These are phyloP conservation scores for Tribolium castaneum DNA, from an alignment of 1,140 invertebrate genomes.

Conservation along the genomic window DNA sequence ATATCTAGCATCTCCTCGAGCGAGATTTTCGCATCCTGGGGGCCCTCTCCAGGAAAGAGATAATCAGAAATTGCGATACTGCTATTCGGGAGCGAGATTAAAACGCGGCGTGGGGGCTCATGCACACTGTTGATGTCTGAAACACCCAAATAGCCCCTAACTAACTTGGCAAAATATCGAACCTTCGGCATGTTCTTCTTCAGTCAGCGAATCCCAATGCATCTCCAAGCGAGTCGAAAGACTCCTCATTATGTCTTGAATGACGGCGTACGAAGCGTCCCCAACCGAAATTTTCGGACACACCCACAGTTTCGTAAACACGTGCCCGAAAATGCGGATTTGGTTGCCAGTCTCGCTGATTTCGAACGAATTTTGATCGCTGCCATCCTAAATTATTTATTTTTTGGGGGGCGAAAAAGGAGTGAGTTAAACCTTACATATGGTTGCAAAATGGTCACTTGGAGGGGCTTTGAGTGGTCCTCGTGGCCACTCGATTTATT, in stretches of 20 bases:
- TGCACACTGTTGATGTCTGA: constrained; percentile 77
- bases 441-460: constrained; percentile 72
- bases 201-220: constrained; percentile 86
- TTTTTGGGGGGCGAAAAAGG: constrained; percentile 19
- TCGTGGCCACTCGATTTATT: constrained; percentile 60
- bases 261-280: constrained; percentile 75
- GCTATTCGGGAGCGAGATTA: constrained; percentile 74
- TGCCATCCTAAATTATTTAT: constrained; percentile 15
- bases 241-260: constrained; percentile 83
- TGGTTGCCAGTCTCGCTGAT: constrained; percentile 61
- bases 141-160: constrained; percentile 43
- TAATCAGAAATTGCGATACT: constrained; percentile 83
- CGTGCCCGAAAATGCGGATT: constrained; percentile 72
- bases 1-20: constrained; percentile 81
- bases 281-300: constrained; percentile 76
- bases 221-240: constrained; percentile 82
- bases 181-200: constrained; percentile 69
- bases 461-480: constrained; percentile 60
- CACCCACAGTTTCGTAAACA: constrained; percentile 78
- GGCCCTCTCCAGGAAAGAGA: constrained; percentile 84
- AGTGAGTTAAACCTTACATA: constrained; percentile 69
- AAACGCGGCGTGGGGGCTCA: constrained; percentile 82
- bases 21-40: constrained; percentile 77
- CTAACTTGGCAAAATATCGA: background rate
- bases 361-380: constrained; percentile 16